Conservation (phyloP, 2,888 invertebrate species). For the Schrankia costaestrigalis region DNA sequence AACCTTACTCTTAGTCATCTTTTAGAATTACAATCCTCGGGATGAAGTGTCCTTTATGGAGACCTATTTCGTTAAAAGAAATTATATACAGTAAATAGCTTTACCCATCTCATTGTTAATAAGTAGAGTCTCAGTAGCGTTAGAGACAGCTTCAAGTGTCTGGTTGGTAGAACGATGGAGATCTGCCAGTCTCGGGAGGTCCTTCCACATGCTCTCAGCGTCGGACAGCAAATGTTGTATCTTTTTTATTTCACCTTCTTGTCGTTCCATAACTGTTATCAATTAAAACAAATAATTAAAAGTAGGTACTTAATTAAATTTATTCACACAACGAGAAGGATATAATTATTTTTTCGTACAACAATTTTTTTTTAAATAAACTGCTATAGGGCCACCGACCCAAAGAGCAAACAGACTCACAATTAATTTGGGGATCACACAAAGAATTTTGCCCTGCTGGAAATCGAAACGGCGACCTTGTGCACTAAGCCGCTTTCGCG, state of each 20-base stretch:
- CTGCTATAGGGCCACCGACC: too few relatives aligned
- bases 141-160: slow-evolving; percentile 80
- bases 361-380: background rate
- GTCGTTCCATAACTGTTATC: slow-evolving; percentile 72
- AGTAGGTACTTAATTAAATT: background rate
- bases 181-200: slow-evolving; percentile 73
- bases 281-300: background rate
- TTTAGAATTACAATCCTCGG: too few relatives aligned
- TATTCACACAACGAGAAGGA: background rate
- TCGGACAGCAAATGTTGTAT: slow-evolving; percentile 61
- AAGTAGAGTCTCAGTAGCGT: slow-evolving; percentile 71
- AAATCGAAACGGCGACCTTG: too few relatives aligned
- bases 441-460: too few relatives aligned
- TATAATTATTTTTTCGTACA: background rate
- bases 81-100: slow-evolving; percentile 15
- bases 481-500: too few relatives aligned
- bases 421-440: too few relatives aligned
- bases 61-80: background rate
- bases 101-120: slow-evolving; percentile 70
- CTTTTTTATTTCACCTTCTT: slow-evolving; percentile 65
- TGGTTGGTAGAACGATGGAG: slow-evolving; percentile 81
- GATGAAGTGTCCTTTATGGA: too few relatives aligned
- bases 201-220: slow-evolving; percentile 74
- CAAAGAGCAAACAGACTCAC: too few relatives aligned
- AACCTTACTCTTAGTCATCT: too few relatives aligned